Conservation (phyloP, 2,888 invertebrate genomes). For the Rhynchonema sp. region DNA sequence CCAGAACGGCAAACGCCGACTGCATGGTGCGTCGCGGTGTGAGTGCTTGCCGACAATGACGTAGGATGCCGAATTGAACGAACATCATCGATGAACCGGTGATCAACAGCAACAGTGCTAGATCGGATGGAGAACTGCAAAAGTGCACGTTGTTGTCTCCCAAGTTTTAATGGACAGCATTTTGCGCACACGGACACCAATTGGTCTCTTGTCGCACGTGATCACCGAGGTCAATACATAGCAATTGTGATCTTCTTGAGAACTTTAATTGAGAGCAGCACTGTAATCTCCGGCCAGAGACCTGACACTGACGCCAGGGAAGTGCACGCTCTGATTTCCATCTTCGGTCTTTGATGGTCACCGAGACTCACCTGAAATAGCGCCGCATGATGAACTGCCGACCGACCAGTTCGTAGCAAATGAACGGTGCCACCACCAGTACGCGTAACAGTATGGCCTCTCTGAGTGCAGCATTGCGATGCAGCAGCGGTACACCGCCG, state of each 20-base stretch:
- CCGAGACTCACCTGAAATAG: conserved; percentile 22
- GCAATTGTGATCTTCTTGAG: too few species aligned
- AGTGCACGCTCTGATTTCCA: too few species aligned
- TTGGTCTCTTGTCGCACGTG: too few species aligned
- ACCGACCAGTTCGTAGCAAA: conserved; percentile 26
- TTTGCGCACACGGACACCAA: too few species aligned
- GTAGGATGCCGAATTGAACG: neutral
- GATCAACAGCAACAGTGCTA: neutral
- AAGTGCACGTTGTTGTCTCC: conserved; percentile 6
- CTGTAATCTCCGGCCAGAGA: too few species aligned
- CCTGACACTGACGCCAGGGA: neutral
- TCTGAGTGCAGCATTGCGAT: conserved; percentile 8
- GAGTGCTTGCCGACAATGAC: neutral
- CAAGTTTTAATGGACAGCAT: too few species aligned
- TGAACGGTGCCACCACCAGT: conserved; percentile 22
- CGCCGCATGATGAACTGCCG: conserved; percentile 25
- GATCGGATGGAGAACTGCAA: conserved; percentile 10
- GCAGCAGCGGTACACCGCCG: neutral
- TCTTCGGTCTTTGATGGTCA: too few species aligned
- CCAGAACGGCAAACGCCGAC: conserved; percentile 13
- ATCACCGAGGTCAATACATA: too few species aligned
- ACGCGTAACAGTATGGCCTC: conserved; percentile 18
- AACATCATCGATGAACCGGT: neutral
- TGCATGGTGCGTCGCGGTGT: neutral
- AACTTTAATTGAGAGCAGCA: too few species aligned